Evolutionary conservation across 2,113 vertebrate species (phyloP).

Genomic region (Daboia siamensis): DNA sequence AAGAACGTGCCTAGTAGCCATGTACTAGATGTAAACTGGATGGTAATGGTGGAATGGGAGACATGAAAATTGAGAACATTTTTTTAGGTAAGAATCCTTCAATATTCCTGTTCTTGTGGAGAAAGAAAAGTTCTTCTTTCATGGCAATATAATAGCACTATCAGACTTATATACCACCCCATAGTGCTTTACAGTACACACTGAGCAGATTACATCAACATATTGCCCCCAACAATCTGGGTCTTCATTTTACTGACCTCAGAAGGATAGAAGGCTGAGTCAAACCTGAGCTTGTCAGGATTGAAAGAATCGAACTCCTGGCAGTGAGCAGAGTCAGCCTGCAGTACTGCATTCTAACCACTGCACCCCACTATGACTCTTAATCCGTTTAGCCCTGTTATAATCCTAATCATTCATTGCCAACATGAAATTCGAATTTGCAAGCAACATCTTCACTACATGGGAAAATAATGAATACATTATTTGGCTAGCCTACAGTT

Average conservation of each 20-base stretch:
- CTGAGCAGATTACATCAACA: neutral
- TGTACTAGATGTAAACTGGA: neutral
- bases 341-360: neutral
- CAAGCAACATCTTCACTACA: neutral
- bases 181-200: neutral
- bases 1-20: neutral
- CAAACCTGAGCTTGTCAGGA: neutral
- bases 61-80: neutral
- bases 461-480: neutral
- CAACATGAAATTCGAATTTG: neutral
- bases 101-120: neutral
- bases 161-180: neutral
- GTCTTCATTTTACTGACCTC: neutral
- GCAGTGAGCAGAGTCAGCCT: neutral
- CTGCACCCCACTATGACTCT: neutral
- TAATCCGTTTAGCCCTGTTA: neutral
- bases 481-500: neutral
- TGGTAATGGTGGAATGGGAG: neutral
- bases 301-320: neutral
- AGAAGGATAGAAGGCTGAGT: neutral
- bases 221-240: neutral
- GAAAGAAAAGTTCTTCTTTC: neutral
- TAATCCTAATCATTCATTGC: neutral
- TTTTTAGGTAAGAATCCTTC: neutral
- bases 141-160: neutral